These are phyloP conservation scores for Drosophila paracracens DNA, from an alignment of 2,888 invertebrate species.

Conservation along the genomic window DNA sequence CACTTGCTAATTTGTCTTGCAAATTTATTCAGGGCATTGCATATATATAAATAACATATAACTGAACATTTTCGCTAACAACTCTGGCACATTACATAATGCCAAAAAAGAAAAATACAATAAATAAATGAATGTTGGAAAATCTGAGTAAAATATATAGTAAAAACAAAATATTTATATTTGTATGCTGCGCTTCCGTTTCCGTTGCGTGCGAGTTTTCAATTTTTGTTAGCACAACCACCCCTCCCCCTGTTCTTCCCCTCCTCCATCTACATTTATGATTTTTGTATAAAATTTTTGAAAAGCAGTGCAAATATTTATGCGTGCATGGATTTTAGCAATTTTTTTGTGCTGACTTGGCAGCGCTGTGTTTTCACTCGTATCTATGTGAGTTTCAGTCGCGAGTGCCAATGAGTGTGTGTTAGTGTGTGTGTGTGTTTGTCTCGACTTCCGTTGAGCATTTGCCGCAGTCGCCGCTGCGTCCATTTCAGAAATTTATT, in stretches of 20 bases:
- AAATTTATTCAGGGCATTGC: not conserved
- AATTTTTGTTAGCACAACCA: conserved; percentile 33
- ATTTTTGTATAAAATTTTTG: conserved; percentile 52
- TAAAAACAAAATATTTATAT: conserved; percentile 43
- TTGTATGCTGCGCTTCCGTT: conserved; percentile 65
- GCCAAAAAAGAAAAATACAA: not conserved
- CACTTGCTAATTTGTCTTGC: not conserved
- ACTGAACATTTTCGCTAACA: conserved; percentile 6
- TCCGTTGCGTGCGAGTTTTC: conserved; percentile 60
- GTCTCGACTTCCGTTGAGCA: conserved; percentile 68
- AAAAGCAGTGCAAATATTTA: conserved; percentile 71
- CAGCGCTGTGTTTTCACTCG: conserved; percentile 15
- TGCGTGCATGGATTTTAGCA: conserved; percentile 52
- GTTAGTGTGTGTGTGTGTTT: conserved; percentile 20
- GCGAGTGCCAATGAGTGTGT: conserved; percentile 12
- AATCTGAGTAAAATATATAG: conserved; percentile 36
- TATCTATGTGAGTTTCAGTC: conserved; percentile 1
- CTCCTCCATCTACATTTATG: conserved; percentile 8
- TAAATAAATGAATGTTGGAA: conserved; percentile 7
- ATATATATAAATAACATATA: not conserved
- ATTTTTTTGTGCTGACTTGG: conserved; percentile 36
- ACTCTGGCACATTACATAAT: conserved; percentile 26
- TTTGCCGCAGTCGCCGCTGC: conserved; percentile 68
- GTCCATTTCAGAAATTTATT: conserved; percentile 74
- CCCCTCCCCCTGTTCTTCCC: no score